Base-by-base conservation (phyloP, 2,797 vertebrate species). In the Rhinophrynus dorsalis region DNA sequence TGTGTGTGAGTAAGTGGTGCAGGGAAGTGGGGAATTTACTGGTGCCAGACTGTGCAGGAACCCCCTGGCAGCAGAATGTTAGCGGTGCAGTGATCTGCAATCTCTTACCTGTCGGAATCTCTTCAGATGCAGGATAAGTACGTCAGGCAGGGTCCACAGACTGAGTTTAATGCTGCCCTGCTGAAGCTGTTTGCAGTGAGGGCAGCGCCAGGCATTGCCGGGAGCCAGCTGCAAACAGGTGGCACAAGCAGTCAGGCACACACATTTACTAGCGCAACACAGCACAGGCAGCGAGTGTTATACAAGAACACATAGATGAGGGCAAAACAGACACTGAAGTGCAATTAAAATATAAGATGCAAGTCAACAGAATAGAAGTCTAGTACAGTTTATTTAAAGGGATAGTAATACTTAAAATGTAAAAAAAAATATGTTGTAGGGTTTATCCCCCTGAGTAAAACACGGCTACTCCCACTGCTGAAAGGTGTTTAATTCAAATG, bases 141-240 rank as follows among this genome's bases (percentile, higher is more conserved):
- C 94, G 55, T 99, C 97, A 0, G 97, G 97, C 65, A 99, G 89
- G 2, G 97, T 99, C 97, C 97, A 99, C 75, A 99, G 88, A 86
- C 96, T 98, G 74, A 99, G 87, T 13, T 98, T 98, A 74, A 99
- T 99, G 81, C 94, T 96, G n/a, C 97, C 97, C 78, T 99, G 97
- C 88, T 99, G 97, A 76, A 99, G 92, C 88, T 99, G 96, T 84
- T 98, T 98, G 80, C 97, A 99, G 84, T 99, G 96, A 0, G 97
- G 97, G 81, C 97, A 99, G 73, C 97, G 93, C 97, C 97, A 99
- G 18, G 97, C 97, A 0, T 99, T 96, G 13, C 99, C 96, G 0
- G 97, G 96, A 73, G 96, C 97, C 78, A 99, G 90, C 97, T 99
- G 79, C 72, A 86, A 88, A 68, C 15, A 66, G 78, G 5, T 44